These are phyloP conservation scores for Acronicta leporina DNA, from an alignment of 2,888 invertebrate species.

Conservation along the genomic window DNA sequence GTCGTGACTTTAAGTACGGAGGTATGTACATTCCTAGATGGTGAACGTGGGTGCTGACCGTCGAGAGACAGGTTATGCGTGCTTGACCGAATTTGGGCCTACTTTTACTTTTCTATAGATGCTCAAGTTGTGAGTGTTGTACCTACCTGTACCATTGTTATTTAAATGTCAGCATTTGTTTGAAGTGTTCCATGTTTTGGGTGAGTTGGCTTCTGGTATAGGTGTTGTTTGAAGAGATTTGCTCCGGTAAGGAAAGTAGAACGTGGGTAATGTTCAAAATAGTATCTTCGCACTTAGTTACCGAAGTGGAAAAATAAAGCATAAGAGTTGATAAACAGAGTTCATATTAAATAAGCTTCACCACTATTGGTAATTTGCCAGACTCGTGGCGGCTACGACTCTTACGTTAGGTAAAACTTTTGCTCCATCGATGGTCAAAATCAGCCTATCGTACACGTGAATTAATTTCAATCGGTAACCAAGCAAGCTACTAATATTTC, in stretches of 20 bases:
- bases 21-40: slow-evolving; percentile 38
- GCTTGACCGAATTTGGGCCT: slow-evolving; percentile 61
- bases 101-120: slow-evolving; percentile 61
- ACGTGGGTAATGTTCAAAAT: background rate
- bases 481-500: too few species aligned
- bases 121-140: slow-evolving; percentile 38
- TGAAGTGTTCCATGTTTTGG: slow-evolving; percentile 29
- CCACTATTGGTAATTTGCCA: too few species aligned
- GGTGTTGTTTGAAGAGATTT: slow-evolving; percentile 34
- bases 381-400: too few species aligned
- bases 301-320: too few species aligned
- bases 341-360: too few species aligned
- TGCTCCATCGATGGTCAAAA: too few species aligned
- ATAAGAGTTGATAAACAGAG: too few species aligned
- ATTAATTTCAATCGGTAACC: too few species aligned
- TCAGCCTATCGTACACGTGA: too few species aligned
- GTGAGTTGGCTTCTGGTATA: slow-evolving; percentile 15
- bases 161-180: slow-evolving; percentile 24
- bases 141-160: slow-evolving; percentile 21
- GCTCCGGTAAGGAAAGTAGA: background rate
- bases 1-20: slow-evolving; percentile 14
- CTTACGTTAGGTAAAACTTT: too few species aligned
- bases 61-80: slow-evolving; percentile 47
- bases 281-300: too few species aligned
- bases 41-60: slow-evolving; percentile 43